Evolutionary conservation across 2,797 vertebrate species (phyloP), one percentile per base, ranked within the genome.

Genomic region (Phalanger gymnotis): DNA sequence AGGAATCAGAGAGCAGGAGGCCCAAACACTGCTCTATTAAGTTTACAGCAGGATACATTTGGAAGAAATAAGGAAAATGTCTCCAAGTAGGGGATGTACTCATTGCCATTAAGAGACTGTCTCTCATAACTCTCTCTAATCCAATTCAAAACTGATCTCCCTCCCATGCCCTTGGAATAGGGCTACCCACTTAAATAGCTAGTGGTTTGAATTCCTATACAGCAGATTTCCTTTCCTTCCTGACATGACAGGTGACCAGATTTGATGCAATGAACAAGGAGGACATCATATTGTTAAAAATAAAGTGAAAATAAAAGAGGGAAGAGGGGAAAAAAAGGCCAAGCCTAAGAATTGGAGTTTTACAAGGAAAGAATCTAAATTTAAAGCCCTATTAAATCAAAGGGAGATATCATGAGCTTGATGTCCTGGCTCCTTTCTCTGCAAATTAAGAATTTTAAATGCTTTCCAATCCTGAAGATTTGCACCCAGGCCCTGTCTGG

Each of bases 361-460:
- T 97, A 13, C 92, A 91, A 96, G 10, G 58, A 95, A 93, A 92
- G 95, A 92, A 61, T 97, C 96, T 97, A 98, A 96, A 98, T 96
- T 52, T 95, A 55, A 92, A 93, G 53, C 73, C 61, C 95, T 96
- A 54, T 92, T 95, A 96, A 96, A 95, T 92, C 92, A 97, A 96
- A 95, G 87, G 53, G 34, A 97, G 66, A 96, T 58, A 96, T 96
- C 90, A n/a, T 22, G 53, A 98, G 92, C 87, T 93, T 96, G 58
- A 52, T 93, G 91, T 94, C 81, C 92, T 96, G 93, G 91, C 92
- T 92, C 89, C 54, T 97, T 95, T 96, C 94, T 97, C 92, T 95
- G 97, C 93, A 93, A 94, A 98, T 55, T 94, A 91, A 93, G 94
- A 98, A 98, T 94, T 98, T 95, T 96, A 98, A 97, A 87, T 93